Evolutionary conservation across 2,888 invertebrate species (phyloP), one percentile per base, ranked within the genome.

Genomic region (Lymantria monacha): DNA sequence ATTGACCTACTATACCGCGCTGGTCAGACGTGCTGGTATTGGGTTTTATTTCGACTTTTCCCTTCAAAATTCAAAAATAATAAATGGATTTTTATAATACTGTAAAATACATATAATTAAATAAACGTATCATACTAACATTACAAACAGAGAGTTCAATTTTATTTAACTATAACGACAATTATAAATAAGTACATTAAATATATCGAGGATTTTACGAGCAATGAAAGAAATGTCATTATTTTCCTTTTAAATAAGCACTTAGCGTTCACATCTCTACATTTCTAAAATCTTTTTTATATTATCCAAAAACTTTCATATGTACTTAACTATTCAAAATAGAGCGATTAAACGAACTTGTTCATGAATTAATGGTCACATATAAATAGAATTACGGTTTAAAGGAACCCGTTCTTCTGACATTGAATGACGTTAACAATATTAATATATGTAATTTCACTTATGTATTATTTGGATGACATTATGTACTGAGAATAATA

Each of bases 331-430:
- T 75, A 72, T 74, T 73, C 63, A 64, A 70, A 77, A 74, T 61
- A 70, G 75, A 76, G 74, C 81, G 78, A 83, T 84, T 84, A 83
- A 80, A 73, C 52, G 70, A 81, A 83, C 83, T 85, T 76, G 82
- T 82, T 69, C 67, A 79, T 70, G 70, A 73, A 73, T 83, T 83
- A 85, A 90, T 87, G 85, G 80, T 67, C 77, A 72, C 76, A 64
- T 75, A 87, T 86, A 86, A 87, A 88, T 85, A 87, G 86, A 86
- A 88, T 88, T 85, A 86, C 85, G 82, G 82, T 84, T 82, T 85
- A 79, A 87, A 86, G 85, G 38, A 12, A 22, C 5, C 22, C 5
- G 22, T 22, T 5, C 5, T 22, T 22, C 5, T 22, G 22, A 22
- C 5, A 22, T 5, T 22, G 22, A 3, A 22, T 5, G 22, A 22